Base-by-base conservation (phyloP, 64 coral and sea anemone genomes). In the Montipora cactus region DNA sequence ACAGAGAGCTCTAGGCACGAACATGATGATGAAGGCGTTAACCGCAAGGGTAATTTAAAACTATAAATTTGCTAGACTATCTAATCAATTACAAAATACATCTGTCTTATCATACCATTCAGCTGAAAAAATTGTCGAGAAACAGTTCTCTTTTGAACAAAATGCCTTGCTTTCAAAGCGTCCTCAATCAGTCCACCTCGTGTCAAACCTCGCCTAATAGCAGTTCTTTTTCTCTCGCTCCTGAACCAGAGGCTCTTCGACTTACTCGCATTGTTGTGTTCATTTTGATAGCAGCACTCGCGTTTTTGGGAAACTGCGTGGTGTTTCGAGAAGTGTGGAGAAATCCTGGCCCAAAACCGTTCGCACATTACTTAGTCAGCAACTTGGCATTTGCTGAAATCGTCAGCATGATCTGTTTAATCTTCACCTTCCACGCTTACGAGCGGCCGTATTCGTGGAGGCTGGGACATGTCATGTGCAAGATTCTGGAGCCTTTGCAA, bases 371-470 rank as follows among this genome's bases (percentile, higher is more conserved):
- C 76, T 53, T 97, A 47, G 93, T 97, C 44, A 92, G 93, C 7
- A 94, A 92, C 47, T 90, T 97, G 25, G 96, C 93, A 5, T 74
- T 88, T 25, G 96, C 96, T 16, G 96, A 97, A 67, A 93, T 97
- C 7, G 83, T 94, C 22, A 92, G 90, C 76, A 95, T 83, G 4
- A 0, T 85, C 3, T 81, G 83, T 4, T 49, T 95, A 23, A 73
- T 77, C 18, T 95, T 95, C 10, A 67, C 76, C 28, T 77, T 77
- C 21, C 78, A 87, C 47, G 87, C 81, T 48, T 78, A 95, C 37
- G 96, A 97, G 21, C 49, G 81, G 74, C 66, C 77, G 20, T 79
- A 81, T 23, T 79, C 87, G n/a, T 97, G 96, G 96, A 75, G 81
- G 44, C 94, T 97, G 52, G 96, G 96, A 9, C 71, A 77, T n/a